These are phyloP conservation scores for Lamellibrachia columna DNA, from an alignment of 2,888 invertebrate species.

Conservation along the genomic window DNA sequence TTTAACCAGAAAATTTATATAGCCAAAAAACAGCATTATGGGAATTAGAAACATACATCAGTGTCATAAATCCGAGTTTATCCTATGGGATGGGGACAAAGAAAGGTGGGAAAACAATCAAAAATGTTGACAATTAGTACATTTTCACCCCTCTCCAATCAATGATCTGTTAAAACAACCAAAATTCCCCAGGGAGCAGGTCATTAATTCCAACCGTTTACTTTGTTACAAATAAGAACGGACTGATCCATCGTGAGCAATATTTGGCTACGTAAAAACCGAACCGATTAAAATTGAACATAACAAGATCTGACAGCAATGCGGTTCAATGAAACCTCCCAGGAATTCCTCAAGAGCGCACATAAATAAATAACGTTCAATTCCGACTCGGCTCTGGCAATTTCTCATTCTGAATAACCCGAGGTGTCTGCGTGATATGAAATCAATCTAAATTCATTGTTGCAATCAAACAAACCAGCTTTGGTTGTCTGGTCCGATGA, in stretches of 20 bases:
- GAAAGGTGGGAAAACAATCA: background rate
- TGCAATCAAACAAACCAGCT: background rate
- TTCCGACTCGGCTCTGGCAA: background rate
- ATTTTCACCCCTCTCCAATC: background rate
- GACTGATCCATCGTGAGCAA: background rate
- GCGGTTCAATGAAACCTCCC: background rate
- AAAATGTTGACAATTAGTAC: background rate
- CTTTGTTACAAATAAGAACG: background rate
- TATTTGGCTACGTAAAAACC: background rate
- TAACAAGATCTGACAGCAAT: background rate
- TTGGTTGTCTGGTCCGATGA: background rate
- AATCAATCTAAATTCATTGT: background rate
- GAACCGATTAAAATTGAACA: background rate
- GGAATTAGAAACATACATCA: background rate
- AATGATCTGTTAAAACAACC: background rate
- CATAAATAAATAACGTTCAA: conserved; percentile 4
- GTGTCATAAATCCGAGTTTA: background rate
- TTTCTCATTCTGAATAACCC: background rate
- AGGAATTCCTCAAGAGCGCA: background rate
- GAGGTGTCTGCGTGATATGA: background rate
- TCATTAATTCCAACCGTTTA: background rate
- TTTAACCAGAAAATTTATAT: no score
- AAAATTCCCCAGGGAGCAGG: background rate
- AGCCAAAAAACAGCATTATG: background rate
- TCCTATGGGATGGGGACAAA: background rate